Evolutionary conservation across 2,113 vertebrate genomes (phyloP).

Genomic region (Cinclus cinclus): DNA sequence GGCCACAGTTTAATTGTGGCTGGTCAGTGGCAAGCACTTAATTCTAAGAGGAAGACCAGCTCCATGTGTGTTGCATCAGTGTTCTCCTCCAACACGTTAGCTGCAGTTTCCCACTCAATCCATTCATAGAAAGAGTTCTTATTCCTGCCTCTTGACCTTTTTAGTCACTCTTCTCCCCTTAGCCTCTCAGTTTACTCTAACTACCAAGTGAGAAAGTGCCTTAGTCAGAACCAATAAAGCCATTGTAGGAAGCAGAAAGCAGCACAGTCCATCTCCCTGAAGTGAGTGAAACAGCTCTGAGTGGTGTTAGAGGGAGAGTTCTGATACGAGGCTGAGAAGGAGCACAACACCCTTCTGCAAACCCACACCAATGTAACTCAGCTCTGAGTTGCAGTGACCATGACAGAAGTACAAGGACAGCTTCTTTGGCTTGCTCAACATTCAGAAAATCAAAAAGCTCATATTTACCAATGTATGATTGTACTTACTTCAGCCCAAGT

Average conservation of each 20-base stretch:
- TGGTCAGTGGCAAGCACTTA: neutral
- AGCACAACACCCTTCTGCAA: neutral
- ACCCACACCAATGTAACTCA: neutral
- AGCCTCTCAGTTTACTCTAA: neutral
- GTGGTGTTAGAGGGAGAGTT: neutral
- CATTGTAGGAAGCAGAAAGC: neutral
- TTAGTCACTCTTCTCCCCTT: neutral
- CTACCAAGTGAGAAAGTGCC: neutral
- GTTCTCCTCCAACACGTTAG: neutral
- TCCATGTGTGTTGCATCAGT: neutral
- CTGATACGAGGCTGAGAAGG: neutral
- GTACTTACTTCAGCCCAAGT: neutral
- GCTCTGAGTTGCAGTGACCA: neutral
- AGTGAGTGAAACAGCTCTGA: accelerated
- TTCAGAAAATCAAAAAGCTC: neutral
- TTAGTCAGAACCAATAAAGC: neutral
- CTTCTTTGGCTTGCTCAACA: neutral
- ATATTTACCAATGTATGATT: neutral
- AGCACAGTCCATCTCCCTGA: neutral
- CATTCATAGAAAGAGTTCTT: neutral
- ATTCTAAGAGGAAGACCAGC: neutral
- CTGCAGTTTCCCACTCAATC: neutral
- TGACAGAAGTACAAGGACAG: neutral
- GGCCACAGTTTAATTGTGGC: neutral
- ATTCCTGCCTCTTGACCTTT: neutral